A percentile compares a stretch with the other conserved stretches of the same genome.
Evolutionary conservation across 2,113 vertebrate species (phyloP).

Genomic region (Halcyon malimbica): DNA sequence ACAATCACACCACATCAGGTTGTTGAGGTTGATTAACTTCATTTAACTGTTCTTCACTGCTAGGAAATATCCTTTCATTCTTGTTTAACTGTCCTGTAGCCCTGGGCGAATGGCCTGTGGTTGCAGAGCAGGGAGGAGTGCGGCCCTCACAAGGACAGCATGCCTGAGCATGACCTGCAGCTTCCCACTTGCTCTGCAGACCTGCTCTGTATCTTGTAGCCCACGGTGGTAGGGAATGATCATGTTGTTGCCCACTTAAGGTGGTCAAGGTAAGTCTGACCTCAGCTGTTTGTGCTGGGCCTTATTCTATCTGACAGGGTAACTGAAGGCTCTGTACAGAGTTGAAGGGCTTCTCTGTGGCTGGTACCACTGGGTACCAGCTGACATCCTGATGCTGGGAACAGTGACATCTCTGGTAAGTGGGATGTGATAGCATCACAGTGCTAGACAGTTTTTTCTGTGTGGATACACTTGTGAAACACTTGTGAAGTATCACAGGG

Average conservation of each 20-base stretch:
- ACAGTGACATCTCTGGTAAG: background rate
- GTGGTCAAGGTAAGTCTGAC: background rate
- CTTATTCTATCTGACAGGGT: background rate
- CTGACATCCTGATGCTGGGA: background rate
- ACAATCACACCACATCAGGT: background rate
- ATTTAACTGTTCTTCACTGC: background rate
- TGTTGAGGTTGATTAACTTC: background rate
- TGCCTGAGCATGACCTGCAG: background rate
- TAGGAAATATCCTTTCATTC: background rate
- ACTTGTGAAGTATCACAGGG: background rate
- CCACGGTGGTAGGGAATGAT: background rate
- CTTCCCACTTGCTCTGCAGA: background rate
- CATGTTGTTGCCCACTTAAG: background rate
- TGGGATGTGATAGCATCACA: background rate
- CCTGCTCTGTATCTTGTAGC: background rate
- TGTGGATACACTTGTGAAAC: background rate
- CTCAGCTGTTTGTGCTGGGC: background rate
- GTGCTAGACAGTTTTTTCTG: background rate
- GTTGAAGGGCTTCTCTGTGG: background rate
- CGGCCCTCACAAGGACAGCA: background rate
- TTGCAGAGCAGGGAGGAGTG: background rate
- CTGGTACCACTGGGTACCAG: background rate
- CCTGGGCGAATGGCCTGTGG: background rate
- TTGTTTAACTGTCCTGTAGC: background rate
- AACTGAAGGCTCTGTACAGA: background rate